Evolutionary conservation across 37 sponge, comb jelly and placozoan genomes (phyloP).

Genomic region (Aplysina aerophoba): DNA sequence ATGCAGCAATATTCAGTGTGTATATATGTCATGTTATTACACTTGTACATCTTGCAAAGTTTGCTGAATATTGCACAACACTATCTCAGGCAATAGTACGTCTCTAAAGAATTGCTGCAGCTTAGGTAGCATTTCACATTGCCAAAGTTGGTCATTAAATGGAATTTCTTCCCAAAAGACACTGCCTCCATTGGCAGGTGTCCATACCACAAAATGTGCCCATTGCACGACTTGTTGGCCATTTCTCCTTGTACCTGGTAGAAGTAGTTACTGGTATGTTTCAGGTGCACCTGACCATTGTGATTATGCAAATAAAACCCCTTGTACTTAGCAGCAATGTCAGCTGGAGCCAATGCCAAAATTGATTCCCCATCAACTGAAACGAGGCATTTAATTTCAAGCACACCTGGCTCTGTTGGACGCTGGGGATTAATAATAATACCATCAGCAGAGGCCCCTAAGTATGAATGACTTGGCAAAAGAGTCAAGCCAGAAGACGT

Average conservation of each 20-base stretch:
- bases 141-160: neutral
- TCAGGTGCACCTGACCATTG: neutral
- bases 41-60: too few relatives aligned
- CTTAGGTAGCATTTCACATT: neutral
- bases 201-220: slow-evolving; percentile 22
- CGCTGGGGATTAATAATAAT: neutral
- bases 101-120: neutral
- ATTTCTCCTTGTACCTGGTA: slow-evolving; percentile 22
- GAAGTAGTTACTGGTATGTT: neutral
- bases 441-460: slow-evolving; percentile 4
- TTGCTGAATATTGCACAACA: neutral
- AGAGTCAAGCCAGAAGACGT: neutral
- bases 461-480: slow-evolving; percentile 8
- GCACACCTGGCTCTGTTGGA: neutral
- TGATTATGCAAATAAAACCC: neutral
- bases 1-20: too few relatives aligned
- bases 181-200: too few relatives aligned
- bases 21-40: too few relatives aligned
- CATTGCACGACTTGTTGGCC: neutral
- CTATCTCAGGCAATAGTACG: neutral
- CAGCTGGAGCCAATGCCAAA: neutral
- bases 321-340: neutral
- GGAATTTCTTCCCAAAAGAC: neutral
- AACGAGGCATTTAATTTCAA: slow-evolving; percentile 32
- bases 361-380: neutral